Base-by-base conservation (phyloP, 2,113 vertebrate species). In the Lichenostomus cassidix region DNA sequence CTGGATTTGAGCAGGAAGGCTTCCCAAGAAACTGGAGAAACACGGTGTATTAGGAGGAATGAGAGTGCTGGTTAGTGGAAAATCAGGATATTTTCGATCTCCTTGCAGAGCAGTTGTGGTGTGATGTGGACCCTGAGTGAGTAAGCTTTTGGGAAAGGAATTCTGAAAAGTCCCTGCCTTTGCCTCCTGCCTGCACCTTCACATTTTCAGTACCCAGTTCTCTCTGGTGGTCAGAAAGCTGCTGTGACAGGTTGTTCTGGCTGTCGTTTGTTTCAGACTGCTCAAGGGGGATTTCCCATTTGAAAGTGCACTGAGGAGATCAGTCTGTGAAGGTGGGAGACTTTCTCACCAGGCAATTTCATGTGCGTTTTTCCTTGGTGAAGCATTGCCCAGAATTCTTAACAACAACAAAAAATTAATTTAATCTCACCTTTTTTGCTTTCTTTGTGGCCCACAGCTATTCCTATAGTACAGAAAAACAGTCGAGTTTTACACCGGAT, bases 221-320 rank as follows among this genome's bases (percentile, higher is more conserved):
- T 84, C 69, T 84, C 47, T 37, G 69, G 81, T 25, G 62, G 53
- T 82, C 93, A 85, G 95, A 90, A 95, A 91, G 86, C 52, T 64
- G 64, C 64, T 46, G 53, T 90, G 73, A 14, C 83, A 90, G 86
- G 94, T 93, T 69, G 86, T 11, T 80, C 29, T 76, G 67, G 6
- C 41, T 60, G 42, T 64, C 33, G 22, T 55, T 83, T 87, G 15
- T 44, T 87, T 91, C 75, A 67, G 75, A 88, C 35, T 23, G 55
- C 52, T 92, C 7, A 4, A 44, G 75, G 90, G 95, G 95, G 71
- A 73, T 95, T 97, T 97, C 90, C 90, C 60, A 14, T n/a, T 78
- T 62, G 29, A 85, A 65, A 60, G 47, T 81, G 52, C 25, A 5
- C n/a, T 37, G 64, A 9, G 19, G 67, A 62, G 50, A 37, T 55